phyloP scores from a whole-genome alignment of 2,888 invertebrate genomes.

The Andrena hattorfiana region DNA sequence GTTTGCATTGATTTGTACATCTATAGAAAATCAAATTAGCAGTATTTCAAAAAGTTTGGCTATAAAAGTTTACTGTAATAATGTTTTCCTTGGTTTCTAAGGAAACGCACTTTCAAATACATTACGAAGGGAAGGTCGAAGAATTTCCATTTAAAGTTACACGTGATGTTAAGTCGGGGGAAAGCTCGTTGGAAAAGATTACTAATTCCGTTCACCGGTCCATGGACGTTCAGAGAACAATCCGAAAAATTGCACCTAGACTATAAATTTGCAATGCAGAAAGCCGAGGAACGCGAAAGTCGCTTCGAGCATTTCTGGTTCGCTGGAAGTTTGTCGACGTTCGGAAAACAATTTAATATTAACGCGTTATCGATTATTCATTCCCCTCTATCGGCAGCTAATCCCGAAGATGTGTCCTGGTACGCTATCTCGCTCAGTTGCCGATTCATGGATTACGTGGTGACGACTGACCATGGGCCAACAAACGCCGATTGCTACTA shows the following conservation, averaged over 20 bases:
- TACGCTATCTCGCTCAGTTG: slow-evolving; percentile 7
- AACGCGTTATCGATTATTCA: slow-evolving; percentile 32
- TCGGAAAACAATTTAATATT: slow-evolving; percentile 28
- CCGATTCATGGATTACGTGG: slow-evolving; percentile 26
- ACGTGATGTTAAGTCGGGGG: no score
- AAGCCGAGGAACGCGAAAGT: background rate
- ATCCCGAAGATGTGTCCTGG: slow-evolving; percentile 5
- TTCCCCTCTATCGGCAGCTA: slow-evolving; percentile 1
- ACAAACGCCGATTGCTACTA: background rate
- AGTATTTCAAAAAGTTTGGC: no score
- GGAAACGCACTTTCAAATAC: no score
- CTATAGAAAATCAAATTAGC: no score
- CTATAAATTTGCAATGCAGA: background rate
- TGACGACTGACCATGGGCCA: background rate
- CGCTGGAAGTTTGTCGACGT: slow-evolving; percentile 1
- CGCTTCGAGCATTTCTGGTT: slow-evolving; percentile 1
- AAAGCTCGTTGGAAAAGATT: no score
- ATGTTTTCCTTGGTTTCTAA: no score
- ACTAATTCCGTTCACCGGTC: slow-evolving; percentile 20
- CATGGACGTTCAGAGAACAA: background rate
- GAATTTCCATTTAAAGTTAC: no score
- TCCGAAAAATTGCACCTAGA: background rate
- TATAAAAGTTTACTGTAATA: no score
- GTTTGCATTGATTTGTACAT: no score
- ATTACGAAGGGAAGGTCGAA: no score